phyloP scores from a whole-genome alignment of 1,140 invertebrate genomes.

The Drosophila erecta region DNA sequence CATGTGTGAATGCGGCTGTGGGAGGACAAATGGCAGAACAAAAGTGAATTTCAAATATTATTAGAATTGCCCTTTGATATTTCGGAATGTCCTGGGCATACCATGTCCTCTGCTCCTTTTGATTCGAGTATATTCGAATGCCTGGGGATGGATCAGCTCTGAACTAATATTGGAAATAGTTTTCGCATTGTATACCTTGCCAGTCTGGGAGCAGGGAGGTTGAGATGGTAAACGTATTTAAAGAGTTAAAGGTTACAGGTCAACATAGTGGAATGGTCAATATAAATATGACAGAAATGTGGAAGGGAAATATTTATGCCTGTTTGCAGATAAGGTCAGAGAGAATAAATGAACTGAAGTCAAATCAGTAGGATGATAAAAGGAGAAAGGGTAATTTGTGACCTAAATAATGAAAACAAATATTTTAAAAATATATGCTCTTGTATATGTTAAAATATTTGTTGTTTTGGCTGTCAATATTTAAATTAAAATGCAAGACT shows the following conservation, averaged over 20 bases:
- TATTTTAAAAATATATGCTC: too few species aligned
- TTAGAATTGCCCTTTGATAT: constrained; percentile 61
- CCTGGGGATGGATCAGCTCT: constrained; percentile 38
- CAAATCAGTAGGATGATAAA: neutral
- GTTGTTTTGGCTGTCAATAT: neutral
- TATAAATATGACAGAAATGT: neutral
- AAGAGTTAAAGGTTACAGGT: constrained; percentile 11
- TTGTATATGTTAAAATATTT: too few species aligned
- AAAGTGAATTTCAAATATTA: constrained; percentile 60
- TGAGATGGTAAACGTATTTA: constrained; percentile 12
- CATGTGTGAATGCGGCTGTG: constrained; percentile 27
- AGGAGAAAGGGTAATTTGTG: neutral
- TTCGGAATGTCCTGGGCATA: constrained; percentile 38
- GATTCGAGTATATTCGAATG: constrained; percentile 42
- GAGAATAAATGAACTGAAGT: neutral
- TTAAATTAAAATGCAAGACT: too few species aligned
- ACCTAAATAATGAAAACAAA: too few species aligned
- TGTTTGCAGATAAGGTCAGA: neutral
- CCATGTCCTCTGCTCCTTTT: constrained; percentile 25
- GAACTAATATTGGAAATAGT: constrained; percentile 55
- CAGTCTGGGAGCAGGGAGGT: constrained; percentile 1
- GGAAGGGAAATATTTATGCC: neutral
- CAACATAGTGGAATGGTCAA: neutral
- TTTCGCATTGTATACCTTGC: constrained; percentile 38
- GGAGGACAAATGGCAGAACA: constrained; percentile 33